Evolutionary conservation across 2,888 invertebrate species (phyloP).

Genomic region (Trileptium ribeirensis): DNA sequence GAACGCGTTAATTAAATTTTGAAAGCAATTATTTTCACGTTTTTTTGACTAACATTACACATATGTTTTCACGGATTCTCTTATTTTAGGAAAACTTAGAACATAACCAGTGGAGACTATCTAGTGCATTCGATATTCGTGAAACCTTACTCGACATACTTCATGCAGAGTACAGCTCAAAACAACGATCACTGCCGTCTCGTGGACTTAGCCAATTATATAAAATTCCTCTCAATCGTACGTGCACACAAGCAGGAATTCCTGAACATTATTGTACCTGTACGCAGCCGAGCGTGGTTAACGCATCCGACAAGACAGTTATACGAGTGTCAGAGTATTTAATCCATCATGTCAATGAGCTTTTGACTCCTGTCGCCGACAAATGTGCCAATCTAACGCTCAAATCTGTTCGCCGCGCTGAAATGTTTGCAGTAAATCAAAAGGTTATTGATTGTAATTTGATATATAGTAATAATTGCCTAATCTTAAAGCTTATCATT

Average conservation of each 20-base stretch:
- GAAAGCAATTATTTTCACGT: no score
- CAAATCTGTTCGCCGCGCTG: background rate
- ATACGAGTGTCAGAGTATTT: background rate
- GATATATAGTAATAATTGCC: no score
- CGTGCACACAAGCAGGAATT: constrained; percentile 18
- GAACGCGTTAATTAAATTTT: no score
- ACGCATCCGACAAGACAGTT: background rate
- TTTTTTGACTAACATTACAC: no score
- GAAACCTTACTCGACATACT: constrained; percentile 21
- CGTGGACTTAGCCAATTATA: constrained; percentile 20
- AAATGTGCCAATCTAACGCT: constrained; percentile 9
- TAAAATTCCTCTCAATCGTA: constrained; percentile 16
- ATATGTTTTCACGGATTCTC: no score
- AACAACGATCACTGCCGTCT: background rate
- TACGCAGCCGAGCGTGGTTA: background rate
- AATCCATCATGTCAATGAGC: background rate
- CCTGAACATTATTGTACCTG: constrained; percentile 25
- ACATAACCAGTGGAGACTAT: constrained; percentile 13
- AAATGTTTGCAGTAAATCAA: background rate
- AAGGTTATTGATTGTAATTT: no score
- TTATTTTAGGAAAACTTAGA: no score
- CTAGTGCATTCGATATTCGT: constrained; percentile 13
- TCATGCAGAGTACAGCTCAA: background rate
- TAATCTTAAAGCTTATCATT: no score
- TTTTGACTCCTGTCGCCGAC: background rate